Base-by-base conservation (phyloP, 2,113 vertebrate genomes). In the Peromyscus maniculatus region DNA sequence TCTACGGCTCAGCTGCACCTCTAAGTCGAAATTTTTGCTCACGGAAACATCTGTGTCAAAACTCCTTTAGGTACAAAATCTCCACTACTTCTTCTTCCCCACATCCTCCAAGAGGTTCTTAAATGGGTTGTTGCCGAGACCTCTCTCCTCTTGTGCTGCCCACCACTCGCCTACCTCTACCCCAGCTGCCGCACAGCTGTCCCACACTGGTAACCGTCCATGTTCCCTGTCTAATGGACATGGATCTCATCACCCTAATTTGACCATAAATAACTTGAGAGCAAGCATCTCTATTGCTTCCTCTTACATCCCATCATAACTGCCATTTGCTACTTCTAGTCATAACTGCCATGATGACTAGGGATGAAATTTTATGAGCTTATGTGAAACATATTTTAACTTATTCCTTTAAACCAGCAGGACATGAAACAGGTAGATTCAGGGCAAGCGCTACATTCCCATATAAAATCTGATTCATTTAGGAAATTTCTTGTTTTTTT, bases 221-320 rank as follows among this genome's bases (percentile, higher is more conserved):
- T 79, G 36, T 87, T 96, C 79, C 95, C 62, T 92, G 9, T 87
- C 89, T 80, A 95, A 72, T 59, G 57, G 6, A 52, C 64, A 67
- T n/a, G 64, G 87, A 87, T 83, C 59, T 88, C 26, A 96, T 64
- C 87, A 90, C 39, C 26, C 62, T 49, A 64, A 12, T 94, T 36
- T 87, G 36, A 84, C 88, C 87, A 92, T 95, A 94, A 87, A 46
- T 46, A 86, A 91, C 31, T 91, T 26, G n/a, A 90, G 75, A 75
- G 52, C 19, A 78, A 16, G 52, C 52, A 6, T 89, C 22, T 67
- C 75, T 69, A 4, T 82, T 84, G 91, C 46, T 55, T 89, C 19
- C 67, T 72, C 86, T 91, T 49, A 72, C 92, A 92, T 93, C 19
- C 36, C 55, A 21, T 82, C 77, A 92, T 31, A 78, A 10, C 22